These are phyloP conservation scores for Halcyon senegalensis DNA, from an alignment of 2,113 vertebrate species.

Conservation along the genomic window DNA sequence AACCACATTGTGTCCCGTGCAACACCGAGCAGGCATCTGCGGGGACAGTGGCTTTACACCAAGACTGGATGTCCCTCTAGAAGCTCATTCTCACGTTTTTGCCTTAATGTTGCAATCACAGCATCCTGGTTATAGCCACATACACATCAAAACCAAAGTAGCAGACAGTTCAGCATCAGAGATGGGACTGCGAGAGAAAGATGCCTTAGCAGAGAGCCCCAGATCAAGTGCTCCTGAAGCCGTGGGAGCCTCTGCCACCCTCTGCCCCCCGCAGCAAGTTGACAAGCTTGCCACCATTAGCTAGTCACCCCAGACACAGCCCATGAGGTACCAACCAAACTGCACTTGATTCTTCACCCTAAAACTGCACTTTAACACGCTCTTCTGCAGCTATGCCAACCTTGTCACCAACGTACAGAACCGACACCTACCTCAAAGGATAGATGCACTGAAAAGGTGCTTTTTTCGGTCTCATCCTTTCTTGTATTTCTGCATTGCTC, in stretches of 20 bases:
- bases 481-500: neutral
- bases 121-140: neutral
- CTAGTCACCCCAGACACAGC: neutral
- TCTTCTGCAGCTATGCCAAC: neutral
- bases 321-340: neutral
- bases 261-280: neutral
- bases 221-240: neutral
- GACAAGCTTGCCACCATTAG: neutral
- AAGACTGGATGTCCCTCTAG: neutral
- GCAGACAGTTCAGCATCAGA: neutral
- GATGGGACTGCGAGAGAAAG: neutral
- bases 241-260: neutral
- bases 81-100: neutral
- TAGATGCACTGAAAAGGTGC: fast-evolving
- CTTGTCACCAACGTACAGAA: neutral
- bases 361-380: neutral
- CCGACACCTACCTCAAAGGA: neutral
- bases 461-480: neutral
- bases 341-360: neutral
- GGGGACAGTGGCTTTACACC: fast-evolving
- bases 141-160: neutral
- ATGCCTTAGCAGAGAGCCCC: neutral
- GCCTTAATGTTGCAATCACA: neutral
- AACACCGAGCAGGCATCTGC: neutral
- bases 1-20: fast-evolving